Percentiles rank a stretch among this genome's conserved stretches.
These are phyloP conservation scores for Himalopsyche tibetana DNA, from an alignment of 2,888 invertebrate species.

Conservation along the genomic window DNA sequence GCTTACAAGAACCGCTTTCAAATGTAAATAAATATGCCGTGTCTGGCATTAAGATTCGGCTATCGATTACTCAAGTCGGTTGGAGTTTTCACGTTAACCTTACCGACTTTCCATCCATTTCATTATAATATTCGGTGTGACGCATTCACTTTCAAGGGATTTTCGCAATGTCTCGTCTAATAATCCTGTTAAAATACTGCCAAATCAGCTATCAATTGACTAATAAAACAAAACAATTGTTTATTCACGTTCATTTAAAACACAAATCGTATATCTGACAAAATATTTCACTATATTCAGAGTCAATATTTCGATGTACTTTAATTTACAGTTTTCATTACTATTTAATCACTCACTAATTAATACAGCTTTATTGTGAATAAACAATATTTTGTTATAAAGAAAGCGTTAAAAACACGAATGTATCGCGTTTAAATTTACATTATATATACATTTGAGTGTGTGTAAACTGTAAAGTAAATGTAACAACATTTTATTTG, in stretches of 20 bases:
- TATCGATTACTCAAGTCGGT: constrained; percentile 6
- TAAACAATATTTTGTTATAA: no score
- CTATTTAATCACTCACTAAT: no score
- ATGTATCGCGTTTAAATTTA: no score
- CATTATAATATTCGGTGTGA: constrained; percentile 7
- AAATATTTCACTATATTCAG: no score
- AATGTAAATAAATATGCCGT: background rate
- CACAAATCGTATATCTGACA: no score
- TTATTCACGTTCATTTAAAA: no score
- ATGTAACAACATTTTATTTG: background rate
- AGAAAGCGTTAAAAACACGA: no score
- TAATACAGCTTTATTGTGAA: background rate
- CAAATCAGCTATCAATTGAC: background rate
- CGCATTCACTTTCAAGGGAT: constrained; percentile 5
- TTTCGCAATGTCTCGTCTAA: background rate
- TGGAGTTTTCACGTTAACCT: background rate
- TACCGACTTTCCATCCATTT: background rate
- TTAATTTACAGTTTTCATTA: no score
- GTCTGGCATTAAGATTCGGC: background rate
- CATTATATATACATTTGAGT: background rate
- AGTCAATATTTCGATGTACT: no score
- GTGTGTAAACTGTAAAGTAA: background rate
- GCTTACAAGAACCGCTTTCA: background rate
- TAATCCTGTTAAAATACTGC: background rate
- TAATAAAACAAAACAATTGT: no score